Percentiles rank a stretch among this genome's conserved stretches.
phyloP scores from a whole-genome alignment of 2,113 vertebrate species.

The Lasiurus borealis region DNA sequence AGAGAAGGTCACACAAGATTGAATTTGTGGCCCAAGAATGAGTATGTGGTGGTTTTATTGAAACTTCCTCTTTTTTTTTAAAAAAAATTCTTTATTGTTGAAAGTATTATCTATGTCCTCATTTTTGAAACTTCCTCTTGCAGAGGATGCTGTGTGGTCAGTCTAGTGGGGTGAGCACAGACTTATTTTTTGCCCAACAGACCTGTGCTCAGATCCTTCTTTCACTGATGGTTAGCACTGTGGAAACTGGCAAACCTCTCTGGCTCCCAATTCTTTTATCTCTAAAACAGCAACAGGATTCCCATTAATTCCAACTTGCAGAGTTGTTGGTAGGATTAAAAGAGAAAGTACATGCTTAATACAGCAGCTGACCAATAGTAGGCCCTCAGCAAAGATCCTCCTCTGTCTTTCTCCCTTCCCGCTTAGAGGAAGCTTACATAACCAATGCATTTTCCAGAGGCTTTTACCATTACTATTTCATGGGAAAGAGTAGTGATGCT shows the following conservation, averaged over 20 bases:
- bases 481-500: background rate
- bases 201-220: background rate
- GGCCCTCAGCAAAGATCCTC: background rate
- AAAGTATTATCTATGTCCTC: too few species aligned
- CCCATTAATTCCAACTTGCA: background rate
- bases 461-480: background rate
- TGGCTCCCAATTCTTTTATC: slow-evolving; percentile 28
- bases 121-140: background rate
- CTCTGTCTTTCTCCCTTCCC: background rate
- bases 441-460: background rate
- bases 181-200: background rate
- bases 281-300: slow-evolving; percentile 32
- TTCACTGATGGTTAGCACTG: background rate
- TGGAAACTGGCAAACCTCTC: slow-evolving; percentile 1
- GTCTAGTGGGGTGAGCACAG: background rate
- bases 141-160: background rate
- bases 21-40: background rate
- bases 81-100: too few species aligned
- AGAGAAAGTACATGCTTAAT: background rate
- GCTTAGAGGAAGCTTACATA: background rate
- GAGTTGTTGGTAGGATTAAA: background rate
- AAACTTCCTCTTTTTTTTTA: background rate
- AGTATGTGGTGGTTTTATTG: background rate
- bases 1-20: background rate
- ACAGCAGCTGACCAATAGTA: background rate